These are phyloP conservation scores for Drosophila sordidula DNA, from an alignment of 2,888 invertebrate species.

Conservation along the genomic window DNA sequence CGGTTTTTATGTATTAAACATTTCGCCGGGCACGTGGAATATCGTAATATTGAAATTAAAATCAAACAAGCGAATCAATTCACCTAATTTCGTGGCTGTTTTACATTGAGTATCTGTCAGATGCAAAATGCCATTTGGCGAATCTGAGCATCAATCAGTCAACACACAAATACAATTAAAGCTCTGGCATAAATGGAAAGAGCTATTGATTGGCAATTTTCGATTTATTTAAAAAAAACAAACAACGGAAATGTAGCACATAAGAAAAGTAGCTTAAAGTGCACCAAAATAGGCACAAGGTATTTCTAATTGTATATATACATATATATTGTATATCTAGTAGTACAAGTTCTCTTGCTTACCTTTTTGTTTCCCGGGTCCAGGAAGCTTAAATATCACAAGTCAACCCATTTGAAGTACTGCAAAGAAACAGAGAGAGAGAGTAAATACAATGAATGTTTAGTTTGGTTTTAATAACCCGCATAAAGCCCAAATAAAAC, in stretches of 20 bases:
- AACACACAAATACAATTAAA: conserved; percentile 39
- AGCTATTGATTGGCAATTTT: not conserved
- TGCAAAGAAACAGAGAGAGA: conserved; percentile 65
- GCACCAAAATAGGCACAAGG: not conserved
- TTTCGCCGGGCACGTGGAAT: conserved; percentile 41
- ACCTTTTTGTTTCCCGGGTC: conserved; percentile 85
- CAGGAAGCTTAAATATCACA: conserved; percentile 84
- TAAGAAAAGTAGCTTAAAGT: not conserved
- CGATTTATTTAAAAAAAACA: not conserved
- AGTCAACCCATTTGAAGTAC: conserved; percentile 86
- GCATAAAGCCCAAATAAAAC: conserved; percentile 5
- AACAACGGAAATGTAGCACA: not conserved
- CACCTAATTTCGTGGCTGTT: conserved; percentile 31
- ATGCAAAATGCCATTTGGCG: conserved; percentile 22
- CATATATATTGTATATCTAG: not conserved
- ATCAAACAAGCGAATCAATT: conserved; percentile 40
- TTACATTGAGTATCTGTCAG: conserved; percentile 31
- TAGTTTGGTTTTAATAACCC: conserved; percentile 9
- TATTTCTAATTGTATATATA: not conserved
- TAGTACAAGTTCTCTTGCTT: conserved; percentile 35
- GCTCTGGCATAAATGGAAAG: conserved; percentile 6
- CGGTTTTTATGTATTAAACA: conserved; percentile 22
- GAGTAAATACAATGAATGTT: conserved; percentile 7
- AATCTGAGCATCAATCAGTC: conserved; percentile 57
- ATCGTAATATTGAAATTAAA: conserved; percentile 20